Conservation (phyloP, 2,797 vertebrate species). For the Smutsia gigantea region DNA sequence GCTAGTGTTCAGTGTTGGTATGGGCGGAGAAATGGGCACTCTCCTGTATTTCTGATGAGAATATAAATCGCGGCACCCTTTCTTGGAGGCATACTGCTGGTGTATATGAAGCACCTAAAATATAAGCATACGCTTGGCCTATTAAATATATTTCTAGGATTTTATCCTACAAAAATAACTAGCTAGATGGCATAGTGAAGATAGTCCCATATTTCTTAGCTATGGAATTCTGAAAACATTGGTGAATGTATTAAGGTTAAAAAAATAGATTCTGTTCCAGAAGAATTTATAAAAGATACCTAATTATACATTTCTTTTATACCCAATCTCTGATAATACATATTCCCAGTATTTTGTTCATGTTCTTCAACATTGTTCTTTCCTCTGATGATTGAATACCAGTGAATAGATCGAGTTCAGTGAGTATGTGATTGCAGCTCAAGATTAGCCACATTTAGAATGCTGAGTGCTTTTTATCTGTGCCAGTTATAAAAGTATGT, state of each 20-base stretch:
- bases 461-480: neutral
- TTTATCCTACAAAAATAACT: neutral
- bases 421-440: neutral
- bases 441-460: neutral
- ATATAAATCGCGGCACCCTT: neutral
- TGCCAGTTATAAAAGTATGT: neutral
- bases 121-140: neutral
- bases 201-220: neutral
- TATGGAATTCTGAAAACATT: slow-evolving; percentile 1
- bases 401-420: neutral
- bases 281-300: slow-evolving; percentile 46
- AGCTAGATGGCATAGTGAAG: neutral
- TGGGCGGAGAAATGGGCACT: neutral
- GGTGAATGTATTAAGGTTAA: neutral
- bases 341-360: neutral
- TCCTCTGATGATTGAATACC: neutral
- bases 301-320: slow-evolving; percentile 49
- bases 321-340: neutral
- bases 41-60: neutral
- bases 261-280: slow-evolving; percentile 21
- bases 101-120: neutral
- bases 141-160: neutral
- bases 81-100: neutral
- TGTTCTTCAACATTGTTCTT: slow-evolving; percentile 24
- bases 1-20: no score